These are phyloP conservation scores for Siniperca undulata DNA, from an alignment of 2,797 vertebrate species.

Conservation along the genomic window DNA sequence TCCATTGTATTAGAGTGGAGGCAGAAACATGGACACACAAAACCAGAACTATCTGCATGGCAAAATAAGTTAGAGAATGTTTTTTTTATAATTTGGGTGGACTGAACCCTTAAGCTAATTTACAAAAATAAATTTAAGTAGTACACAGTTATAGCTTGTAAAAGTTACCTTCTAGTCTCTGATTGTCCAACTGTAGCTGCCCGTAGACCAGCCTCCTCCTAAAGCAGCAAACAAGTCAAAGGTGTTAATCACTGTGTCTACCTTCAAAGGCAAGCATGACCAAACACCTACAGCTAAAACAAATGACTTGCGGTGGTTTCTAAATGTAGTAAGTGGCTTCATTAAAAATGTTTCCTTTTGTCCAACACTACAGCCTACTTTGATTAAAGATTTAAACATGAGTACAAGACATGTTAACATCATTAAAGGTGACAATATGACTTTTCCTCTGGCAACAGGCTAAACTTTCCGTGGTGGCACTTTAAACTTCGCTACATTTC, in stretches of 20 bases:
- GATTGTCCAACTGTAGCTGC: constrained; percentile 25
- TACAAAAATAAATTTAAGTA: not conserved
- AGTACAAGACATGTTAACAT: no score
- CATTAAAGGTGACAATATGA: no score
- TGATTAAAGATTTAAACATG: not conserved
- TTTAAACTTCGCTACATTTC: no score
- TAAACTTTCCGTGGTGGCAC: no score
- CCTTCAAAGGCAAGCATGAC: not conserved
- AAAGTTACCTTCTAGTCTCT: constrained; percentile 57
- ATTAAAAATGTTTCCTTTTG: not conserved
- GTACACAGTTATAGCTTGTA: not conserved
- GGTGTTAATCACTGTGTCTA: not conserved
- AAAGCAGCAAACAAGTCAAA: not conserved
- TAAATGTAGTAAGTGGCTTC: not conserved
- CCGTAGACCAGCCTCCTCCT: constrained; percentile 48
- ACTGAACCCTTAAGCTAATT: not conserved
- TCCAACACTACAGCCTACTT: not conserved
- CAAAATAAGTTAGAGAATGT: not conserved
- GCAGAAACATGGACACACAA: no score
- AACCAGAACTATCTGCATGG: not conserved
- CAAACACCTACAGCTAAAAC: not conserved
- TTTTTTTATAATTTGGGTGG: no score
- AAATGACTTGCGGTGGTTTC: not conserved
- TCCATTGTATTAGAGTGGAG: no score
- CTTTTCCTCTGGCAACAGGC: no score